Conservation (phyloP, 2,888 invertebrate species). For the Tetramorium bicarinatum region DNA sequence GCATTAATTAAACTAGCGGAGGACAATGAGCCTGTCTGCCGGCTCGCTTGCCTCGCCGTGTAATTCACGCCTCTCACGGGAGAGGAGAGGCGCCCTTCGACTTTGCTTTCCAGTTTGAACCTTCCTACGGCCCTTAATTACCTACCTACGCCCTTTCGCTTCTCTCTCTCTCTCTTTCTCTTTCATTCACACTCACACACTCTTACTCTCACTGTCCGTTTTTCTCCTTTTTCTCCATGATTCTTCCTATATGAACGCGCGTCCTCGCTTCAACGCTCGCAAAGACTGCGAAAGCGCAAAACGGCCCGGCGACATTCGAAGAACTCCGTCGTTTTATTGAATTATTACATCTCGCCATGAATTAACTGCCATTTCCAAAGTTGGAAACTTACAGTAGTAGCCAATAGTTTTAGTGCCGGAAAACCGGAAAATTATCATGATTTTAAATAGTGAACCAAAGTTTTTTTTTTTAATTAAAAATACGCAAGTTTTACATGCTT, state of each 20-base stretch:
- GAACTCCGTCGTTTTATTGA: constrained; percentile 27
- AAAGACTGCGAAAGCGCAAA: constrained; percentile 20
- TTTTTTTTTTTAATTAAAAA: background rate
- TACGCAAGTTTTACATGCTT: background rate
- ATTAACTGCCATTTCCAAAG: background rate
- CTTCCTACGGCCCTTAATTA: constrained; percentile 75
- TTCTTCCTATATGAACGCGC: constrained; percentile 26
- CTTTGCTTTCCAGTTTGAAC: constrained; percentile 82
- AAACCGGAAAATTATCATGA: background rate
- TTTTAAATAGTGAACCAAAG: background rate
- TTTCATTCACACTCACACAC: constrained; percentile 64
- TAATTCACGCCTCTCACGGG: constrained; percentile 81
- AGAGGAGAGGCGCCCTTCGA: constrained; percentile 75
- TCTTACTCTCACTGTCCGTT: constrained; percentile 45
- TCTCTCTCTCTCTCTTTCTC: constrained; percentile 59
- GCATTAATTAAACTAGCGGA: constrained; percentile 86
- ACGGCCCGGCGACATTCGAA: constrained; percentile 7
- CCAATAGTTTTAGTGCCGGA: background rate
- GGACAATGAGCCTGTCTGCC: constrained; percentile 85
- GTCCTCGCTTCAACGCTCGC: constrained; percentile 27
- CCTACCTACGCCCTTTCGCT: constrained; percentile 71
- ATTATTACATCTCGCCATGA: constrained; percentile 16
- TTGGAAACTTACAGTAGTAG: background rate
- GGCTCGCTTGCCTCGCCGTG: constrained; percentile 78
- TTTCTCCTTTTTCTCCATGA: constrained; percentile 56